Conservation (phyloP, 2,888 invertebrate genomes). For the Penaeus monodon region DNA sequence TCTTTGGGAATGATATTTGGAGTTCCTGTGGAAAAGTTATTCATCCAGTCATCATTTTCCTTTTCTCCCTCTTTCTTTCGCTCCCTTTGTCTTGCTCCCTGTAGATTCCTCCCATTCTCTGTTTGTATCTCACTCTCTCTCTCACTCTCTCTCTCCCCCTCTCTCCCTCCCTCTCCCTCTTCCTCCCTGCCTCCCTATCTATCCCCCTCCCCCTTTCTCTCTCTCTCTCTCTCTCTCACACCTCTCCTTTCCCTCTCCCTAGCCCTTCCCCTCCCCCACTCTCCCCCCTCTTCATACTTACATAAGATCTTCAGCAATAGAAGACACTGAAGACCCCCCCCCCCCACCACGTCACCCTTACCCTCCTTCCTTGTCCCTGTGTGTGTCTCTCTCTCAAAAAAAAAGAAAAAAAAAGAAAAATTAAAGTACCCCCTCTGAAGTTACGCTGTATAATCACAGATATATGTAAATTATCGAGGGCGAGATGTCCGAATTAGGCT, state of each 20-base stretch:
- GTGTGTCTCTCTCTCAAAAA: background rate
- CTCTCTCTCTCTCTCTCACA: conserved; percentile 4
- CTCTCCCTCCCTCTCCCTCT: too few relatives aligned
- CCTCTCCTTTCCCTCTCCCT: background rate
- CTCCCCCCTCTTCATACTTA: background rate
- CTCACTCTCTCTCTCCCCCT: too few relatives aligned
- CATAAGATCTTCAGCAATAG: background rate
- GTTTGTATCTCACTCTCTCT: too few relatives aligned
- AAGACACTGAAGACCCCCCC: background rate
- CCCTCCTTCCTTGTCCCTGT: background rate
- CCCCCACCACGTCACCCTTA: background rate
- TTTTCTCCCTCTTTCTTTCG: too few relatives aligned
- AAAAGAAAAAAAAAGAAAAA: background rate
- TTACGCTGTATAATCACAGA: conserved; percentile 30
- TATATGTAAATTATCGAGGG: conserved; percentile 36
- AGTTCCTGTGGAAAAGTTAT: too few relatives aligned
- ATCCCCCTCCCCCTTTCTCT: background rate
- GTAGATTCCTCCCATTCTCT: too few relatives aligned
- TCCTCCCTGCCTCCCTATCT: background rate
- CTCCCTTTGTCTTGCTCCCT: too few relatives aligned
- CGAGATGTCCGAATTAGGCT: conserved; percentile 38
- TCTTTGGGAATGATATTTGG: too few relatives aligned
- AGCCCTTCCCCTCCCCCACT: background rate
- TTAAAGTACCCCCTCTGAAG: conserved; percentile 6
- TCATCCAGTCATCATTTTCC: too few relatives aligned